These are phyloP conservation scores for Hycleus phaleratus DNA, from an alignment of 1,140 invertebrate species.

Conservation along the genomic window DNA sequence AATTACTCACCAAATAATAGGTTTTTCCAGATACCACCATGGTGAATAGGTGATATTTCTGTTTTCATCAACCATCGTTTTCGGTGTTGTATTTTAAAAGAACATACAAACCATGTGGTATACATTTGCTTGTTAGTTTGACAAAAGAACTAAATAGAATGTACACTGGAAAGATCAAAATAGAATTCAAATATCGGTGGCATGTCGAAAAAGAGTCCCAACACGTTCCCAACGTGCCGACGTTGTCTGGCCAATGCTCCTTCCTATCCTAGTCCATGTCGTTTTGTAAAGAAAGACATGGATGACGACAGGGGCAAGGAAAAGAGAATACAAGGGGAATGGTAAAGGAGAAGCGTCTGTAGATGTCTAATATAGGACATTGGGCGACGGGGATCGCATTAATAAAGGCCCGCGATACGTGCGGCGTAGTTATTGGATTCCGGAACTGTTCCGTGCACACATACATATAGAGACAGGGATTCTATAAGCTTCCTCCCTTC, in stretches of 20 bases:
- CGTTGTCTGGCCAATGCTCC: neutral
- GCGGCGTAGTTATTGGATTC: constrained; percentile 20
- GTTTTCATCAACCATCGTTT: too few relatives aligned
- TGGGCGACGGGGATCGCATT: constrained; percentile 18
- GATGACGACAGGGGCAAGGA: neutral
- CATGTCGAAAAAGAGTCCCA: constrained; percentile 1
- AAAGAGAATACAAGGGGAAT: neutral
- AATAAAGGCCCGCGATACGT: constrained; percentile 19
- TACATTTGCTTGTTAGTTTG: too few relatives aligned
- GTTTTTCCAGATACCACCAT: too few relatives aligned
- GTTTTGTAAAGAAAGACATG: neutral
- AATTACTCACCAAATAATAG: too few relatives aligned
- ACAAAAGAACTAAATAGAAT: too few relatives aligned
- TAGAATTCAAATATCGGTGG: constrained; percentile 14
- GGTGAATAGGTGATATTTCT: too few relatives aligned
- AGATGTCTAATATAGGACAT: constrained; percentile 19
- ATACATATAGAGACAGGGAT: constrained; percentile 4
- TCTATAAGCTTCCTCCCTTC: neutral
- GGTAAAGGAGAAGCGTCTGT: constrained; percentile 7
- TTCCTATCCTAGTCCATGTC: neutral
- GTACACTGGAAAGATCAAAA: neutral
- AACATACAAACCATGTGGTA: too few relatives aligned
- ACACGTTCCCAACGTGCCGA: constrained; percentile 7
- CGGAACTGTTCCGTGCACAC: constrained; percentile 10
- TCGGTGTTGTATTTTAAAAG: too few relatives aligned